Base-by-base conservation (phyloP, 2,797 vertebrate genomes). In the Ptychadena robeensis region DNA sequence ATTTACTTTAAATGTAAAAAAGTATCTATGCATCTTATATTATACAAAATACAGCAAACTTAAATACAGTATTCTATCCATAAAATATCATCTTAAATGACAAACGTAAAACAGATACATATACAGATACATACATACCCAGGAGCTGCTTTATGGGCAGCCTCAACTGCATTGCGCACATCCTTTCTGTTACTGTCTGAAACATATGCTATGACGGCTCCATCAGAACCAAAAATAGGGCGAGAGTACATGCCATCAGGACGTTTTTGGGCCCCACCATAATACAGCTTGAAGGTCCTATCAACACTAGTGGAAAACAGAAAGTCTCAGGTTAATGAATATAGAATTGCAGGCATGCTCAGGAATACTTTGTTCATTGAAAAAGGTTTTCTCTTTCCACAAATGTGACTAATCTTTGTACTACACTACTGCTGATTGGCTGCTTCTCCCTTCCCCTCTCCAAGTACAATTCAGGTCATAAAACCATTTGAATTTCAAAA, bases 151-250 rank as follows among this genome's bases (percentile, higher is more conserved):
- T 96, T 96, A 82, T 91, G 88, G 0, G 96, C 95, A 0, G 94
- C 93, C 83, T 97, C 96, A 81, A 97, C 95, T 0, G 96, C 96
- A 0, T 93, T 94, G 0, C 93, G 93, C 22, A 97, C 86, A 0
- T 97, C 96, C 85, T 97, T 97, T 71, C 93, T 80, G 30, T 93
- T 93, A 0, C 95, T 94, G 0, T 96, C 95, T 0, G 96, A 94
- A 86, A 95, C 96, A 1, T 94, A 92, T 11, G 92, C 93, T 0
- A 93, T 48, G 25, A 93, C 80, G 14, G 10, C 8, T 8, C 95
- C 94, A 0, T 85, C 87, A 18, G 91, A 87, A 77, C 93, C 77
- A 85, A 57, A 82, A 67, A 97, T 87, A 0, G 92, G 87, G 67
- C 94, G 89, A 82, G 90, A 96, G 91, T 93, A 88, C 85, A 93